Conservation (phyloP, 64 coral and sea anemone species). For the Catalaphyllia jardinei region DNA sequence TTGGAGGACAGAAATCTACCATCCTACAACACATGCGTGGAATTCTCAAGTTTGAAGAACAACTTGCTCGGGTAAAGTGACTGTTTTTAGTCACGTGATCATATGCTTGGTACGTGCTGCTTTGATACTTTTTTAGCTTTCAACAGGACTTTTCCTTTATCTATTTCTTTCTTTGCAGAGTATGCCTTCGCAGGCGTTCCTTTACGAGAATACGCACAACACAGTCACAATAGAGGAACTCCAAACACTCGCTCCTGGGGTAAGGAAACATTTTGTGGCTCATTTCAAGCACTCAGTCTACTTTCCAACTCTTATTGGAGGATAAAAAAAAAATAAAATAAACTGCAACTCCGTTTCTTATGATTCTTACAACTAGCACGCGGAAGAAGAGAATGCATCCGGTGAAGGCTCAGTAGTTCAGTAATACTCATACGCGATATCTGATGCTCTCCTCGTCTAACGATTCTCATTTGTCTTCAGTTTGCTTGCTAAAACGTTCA, state of each 20-base stretch:
- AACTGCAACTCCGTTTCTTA: too few species aligned
- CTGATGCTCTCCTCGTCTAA: too few species aligned
- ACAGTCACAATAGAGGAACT: slow-evolving; percentile 18
- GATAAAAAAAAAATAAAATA: too few species aligned
- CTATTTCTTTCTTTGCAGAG: neutral
- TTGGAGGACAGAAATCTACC: slow-evolving; percentile 43
- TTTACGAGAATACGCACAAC: slow-evolving; percentile 23
- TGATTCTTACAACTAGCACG: too few species aligned
- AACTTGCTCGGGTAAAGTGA: slow-evolving; percentile 46
- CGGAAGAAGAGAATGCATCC: too few species aligned
- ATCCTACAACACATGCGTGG: slow-evolving; percentile 12
- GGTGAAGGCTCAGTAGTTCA: too few species aligned
- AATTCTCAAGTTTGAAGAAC: slow-evolving; percentile 49
- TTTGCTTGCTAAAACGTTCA: too few species aligned
- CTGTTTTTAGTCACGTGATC: neutral
- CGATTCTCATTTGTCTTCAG: too few species aligned
- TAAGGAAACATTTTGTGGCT: neutral
- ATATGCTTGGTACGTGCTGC: neutral
- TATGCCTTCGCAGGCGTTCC: slow-evolving; percentile 7
- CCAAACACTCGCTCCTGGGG: slow-evolving; percentile 6
- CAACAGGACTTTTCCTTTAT: neutral
- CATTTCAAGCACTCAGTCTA: too few species aligned
- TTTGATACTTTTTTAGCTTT: neutral
- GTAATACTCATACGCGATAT: too few species aligned
- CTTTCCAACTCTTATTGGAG: too few species aligned